Conservation (phyloP, 2,888 invertebrate species). For the Hypercompe scribonia region DNA sequence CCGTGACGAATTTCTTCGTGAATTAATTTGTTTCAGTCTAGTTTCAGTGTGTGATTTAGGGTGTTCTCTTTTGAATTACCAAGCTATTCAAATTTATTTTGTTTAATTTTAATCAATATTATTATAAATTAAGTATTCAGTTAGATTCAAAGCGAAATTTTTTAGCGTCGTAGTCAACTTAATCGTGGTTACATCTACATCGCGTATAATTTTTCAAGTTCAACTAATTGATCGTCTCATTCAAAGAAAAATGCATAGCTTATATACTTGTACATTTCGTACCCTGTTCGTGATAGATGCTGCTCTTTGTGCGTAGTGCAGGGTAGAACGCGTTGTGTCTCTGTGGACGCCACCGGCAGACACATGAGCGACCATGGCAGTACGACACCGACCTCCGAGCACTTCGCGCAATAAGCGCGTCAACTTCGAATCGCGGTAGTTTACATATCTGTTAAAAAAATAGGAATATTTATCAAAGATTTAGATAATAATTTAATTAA, state of each 20-base stretch:
- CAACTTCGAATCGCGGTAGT: constrained; percentile 97
- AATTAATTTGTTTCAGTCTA: no score
- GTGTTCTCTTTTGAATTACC: no score
- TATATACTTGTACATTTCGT: constrained; percentile 53
- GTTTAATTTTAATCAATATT: background rate
- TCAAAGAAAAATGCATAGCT: background rate
- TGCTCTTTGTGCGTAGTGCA: constrained; percentile 97
- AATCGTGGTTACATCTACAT: background rate
- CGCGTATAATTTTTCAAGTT: background rate
- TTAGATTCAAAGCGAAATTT: background rate
- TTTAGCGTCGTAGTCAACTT: background rate
- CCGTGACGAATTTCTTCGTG: background rate
- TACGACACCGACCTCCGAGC: constrained; percentile 96
- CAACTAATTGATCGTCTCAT: background rate
- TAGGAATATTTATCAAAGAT: background rate
- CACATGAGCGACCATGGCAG: constrained; percentile 99
- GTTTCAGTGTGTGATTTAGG: no score
- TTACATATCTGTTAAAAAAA: constrained; percentile 90
- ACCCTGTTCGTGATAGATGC: constrained; percentile 97
- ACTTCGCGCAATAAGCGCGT: constrained; percentile 96
- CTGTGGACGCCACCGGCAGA: constrained; percentile 93
- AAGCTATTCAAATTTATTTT: background rate
- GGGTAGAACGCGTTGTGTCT: constrained; percentile 97
- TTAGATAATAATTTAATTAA: no score
- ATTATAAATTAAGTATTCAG: background rate